Evolutionary conservation across 2,888 invertebrate genomes (phyloP), one percentile per base, ranked within the genome.

Genomic region (Cheilosia scutellata): DNA sequence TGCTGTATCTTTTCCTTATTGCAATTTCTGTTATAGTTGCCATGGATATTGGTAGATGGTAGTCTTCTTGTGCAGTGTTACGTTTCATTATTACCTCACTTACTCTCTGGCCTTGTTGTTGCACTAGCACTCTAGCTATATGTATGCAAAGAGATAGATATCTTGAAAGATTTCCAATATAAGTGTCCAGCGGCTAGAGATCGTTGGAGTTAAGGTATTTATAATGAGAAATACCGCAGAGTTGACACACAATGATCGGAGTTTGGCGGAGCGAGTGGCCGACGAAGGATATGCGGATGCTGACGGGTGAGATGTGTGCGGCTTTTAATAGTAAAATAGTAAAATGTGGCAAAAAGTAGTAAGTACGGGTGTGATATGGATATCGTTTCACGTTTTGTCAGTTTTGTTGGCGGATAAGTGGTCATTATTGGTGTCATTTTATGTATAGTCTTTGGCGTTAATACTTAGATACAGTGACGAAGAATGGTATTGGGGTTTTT

Each of bases 1-100:
- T 65, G 65, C 16, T 58, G 20, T 58, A 65, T 72, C 49, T 72
- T 79, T 79, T 79, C 78, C 72, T 79, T 79, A 58, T 79, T 79
- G 72, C 78, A 42, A 47, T 72, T 72, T 47, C 78, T 72, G 57
- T 49, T 51, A 57, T 42, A 66, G 66, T 58, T 66, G 58, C 49
- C 29, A n/a, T 63, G 63, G 55, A 58, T 33, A 58, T 37, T 58
- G 71, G 44, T 42, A 5, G 42, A 5, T 37, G 37, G 37, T 47
- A 47, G 63, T 65, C 49, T 40, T 65, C 65, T 58, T 72, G 72
- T 58, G 40, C 55, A 40, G 57, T 65, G 42, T 63, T 79, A 65
- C 57, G 40, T 63, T 71, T 71, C 47, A 47, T 71, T 71, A 63
- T 79, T 65, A 79, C 72, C 51, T 60, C 58, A 65, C 65, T 53